Conservation (phyloP, 2,113 vertebrate genomes). For the Pterocles orientalis region DNA sequence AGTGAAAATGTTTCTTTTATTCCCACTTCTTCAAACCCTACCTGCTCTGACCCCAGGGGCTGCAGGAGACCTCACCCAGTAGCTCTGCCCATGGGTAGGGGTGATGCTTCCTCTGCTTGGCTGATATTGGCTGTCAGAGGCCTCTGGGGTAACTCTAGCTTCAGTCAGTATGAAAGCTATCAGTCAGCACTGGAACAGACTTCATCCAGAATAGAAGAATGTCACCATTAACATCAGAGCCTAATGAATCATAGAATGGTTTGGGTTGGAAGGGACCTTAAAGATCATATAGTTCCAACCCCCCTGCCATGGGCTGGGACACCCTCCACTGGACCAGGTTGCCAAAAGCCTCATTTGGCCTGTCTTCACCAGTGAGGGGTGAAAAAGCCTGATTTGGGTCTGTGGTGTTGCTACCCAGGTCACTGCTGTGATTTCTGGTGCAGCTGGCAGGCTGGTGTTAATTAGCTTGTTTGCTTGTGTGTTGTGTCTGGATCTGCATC, state of each 20-base stretch:
- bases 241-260: no score
- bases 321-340: no score
- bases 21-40: background rate
- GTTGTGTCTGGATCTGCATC: background rate
- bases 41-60: background rate
- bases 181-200: background rate
- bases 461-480: background rate
- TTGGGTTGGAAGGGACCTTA: no score
- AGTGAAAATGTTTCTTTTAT: background rate
- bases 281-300: no score
- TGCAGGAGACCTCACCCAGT: background rate
- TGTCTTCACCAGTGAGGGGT: background rate
- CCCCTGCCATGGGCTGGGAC: no score
- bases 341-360: no score
- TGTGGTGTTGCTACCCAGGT: background rate
- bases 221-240: background rate
- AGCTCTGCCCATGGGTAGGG: background rate
- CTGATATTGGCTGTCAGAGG: rapidly evolving
- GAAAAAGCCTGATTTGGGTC: background rate
- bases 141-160: background rate
- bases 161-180: background rate
- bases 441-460: background rate
- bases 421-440: background rate
- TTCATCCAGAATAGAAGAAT: background rate
- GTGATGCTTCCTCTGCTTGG: background rate